A percentile compares a stretch with the other conserved stretches of the same genome.
phyloP scores from a whole-genome alignment of 2,113 vertebrate genomes.

The Alligator sinensis region DNA sequence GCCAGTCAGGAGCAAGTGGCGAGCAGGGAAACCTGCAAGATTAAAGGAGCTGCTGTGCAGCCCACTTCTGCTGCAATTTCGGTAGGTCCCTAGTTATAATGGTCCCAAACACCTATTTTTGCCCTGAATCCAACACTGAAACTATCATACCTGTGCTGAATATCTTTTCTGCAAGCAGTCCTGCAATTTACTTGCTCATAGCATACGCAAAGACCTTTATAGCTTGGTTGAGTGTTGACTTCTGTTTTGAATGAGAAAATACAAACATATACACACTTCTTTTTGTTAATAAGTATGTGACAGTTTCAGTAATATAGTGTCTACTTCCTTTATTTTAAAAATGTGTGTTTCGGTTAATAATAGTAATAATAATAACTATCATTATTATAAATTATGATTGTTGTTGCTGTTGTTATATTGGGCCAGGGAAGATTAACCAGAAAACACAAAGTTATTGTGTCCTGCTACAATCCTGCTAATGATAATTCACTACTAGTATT shows the following conservation, averaged over 20 bases:
- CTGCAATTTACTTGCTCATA: background rate
- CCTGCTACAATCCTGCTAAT: background rate
- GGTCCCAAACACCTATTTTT: too few species aligned
- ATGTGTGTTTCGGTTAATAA: background rate
- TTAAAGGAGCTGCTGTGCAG: too few species aligned
- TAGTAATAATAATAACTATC: too few species aligned
- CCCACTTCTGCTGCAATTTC: too few species aligned
- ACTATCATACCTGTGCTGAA: too few species aligned
- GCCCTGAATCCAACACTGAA: too few species aligned
- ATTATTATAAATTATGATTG: too few species aligned
- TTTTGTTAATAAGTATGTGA: background rate
- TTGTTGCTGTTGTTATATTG: background rate
- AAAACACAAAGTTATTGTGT: background rate
- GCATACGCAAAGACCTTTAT: background rate
- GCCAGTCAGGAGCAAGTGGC: too few species aligned
- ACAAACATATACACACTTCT: background rate
- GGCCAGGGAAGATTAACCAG: background rate
- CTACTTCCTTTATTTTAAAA: background rate
- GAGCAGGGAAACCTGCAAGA: too few species aligned
- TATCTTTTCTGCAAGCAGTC: too few species aligned
- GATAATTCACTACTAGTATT: background rate
- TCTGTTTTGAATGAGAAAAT: background rate
- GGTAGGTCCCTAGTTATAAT: too few species aligned
- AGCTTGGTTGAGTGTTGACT: background rate
- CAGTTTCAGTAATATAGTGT: background rate